A percentile compares a stretch with the other conserved stretches of the same genome.
phyloP scores from a whole-genome alignment of 2,888 invertebrate species.

The Trichopria drosophilae region DNA sequence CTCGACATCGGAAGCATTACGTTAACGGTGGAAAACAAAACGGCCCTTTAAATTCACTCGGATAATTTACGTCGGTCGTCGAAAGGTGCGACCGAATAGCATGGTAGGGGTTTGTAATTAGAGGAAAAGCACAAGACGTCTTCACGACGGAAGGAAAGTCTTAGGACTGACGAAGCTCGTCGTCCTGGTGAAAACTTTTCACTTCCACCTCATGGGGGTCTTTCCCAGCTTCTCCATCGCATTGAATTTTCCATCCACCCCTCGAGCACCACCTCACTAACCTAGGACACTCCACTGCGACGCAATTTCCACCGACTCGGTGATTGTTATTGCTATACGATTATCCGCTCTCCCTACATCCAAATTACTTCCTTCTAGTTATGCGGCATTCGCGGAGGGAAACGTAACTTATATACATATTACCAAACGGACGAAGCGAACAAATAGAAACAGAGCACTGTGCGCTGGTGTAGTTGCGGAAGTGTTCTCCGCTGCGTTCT shows the following conservation, averaged over 20 bases:
- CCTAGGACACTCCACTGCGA: too few relatives aligned
- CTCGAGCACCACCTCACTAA: too few relatives aligned
- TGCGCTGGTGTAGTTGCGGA: too few relatives aligned
- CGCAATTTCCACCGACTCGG: too few relatives aligned
- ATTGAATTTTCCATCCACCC: too few relatives aligned
- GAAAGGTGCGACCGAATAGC: constrained; percentile 30
- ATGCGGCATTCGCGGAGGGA: too few relatives aligned
- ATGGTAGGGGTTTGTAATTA: constrained; percentile 38
- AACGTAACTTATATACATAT: too few relatives aligned
- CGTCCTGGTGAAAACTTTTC: constrained; percentile 33
- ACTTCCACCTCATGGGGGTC: constrained; percentile 21
- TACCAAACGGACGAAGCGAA: too few relatives aligned
- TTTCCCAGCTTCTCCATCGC: constrained; percentile 17
- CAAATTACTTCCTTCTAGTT: constrained; percentile 20
- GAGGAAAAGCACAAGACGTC: constrained; percentile 31
- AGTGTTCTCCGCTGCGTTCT: constrained; percentile 13
- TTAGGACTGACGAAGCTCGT: constrained; percentile 33
- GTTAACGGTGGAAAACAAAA: constrained; percentile 29
- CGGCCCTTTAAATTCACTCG: constrained; percentile 36
- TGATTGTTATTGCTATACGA: constrained; percentile 9
- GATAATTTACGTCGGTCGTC: constrained; percentile 34
- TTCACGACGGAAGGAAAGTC: constrained; percentile 38
- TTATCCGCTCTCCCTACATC: constrained; percentile 24
- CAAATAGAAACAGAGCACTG: too few relatives aligned
- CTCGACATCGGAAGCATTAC: too few relatives aligned